Conservation (phyloP, 2,888 invertebrate genomes). For the Caenorhabditis doughertyi region DNA sequence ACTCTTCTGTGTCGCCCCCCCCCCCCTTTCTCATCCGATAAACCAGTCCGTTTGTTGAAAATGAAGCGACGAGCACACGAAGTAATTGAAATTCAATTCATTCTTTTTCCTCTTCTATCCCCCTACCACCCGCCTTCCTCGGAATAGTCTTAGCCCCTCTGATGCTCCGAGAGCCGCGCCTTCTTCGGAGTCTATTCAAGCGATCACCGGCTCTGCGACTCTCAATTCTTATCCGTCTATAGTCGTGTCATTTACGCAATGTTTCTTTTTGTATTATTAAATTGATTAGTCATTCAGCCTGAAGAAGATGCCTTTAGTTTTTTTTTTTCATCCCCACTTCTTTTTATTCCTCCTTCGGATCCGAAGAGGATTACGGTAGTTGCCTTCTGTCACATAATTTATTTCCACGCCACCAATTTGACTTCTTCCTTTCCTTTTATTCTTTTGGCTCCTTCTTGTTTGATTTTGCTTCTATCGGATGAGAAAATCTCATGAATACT, state of each 20-base stretch:
- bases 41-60: conserved; percentile 43
- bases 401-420: background rate
- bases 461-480: conserved; percentile 1
- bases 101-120: conserved; percentile 13
- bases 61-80: conserved; percentile 35
- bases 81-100: conserved; percentile 63
- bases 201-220: conserved; percentile 45
- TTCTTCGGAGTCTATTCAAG: conserved; percentile 48
- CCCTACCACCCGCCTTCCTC: background rate
- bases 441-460: background rate
- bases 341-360: background rate
- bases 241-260: conserved; percentile 58
- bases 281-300: conserved; percentile 62
- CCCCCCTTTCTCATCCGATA: conserved; percentile 36
- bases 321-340: conserved; percentile 1
- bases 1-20: background rate
- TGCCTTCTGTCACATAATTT: background rate
- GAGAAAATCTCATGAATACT: conserved; percentile 8
- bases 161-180: conserved; percentile 6
- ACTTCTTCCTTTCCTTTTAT: conserved; percentile 4
- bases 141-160: conserved; percentile 2
- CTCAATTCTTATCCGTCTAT: conserved; percentile 13
- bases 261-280: conserved; percentile 63
- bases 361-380: background rate
- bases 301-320: conserved; percentile 35